These are phyloP conservation scores for Trichogramma pretiosum DNA, from an alignment of 1,140 invertebrate genomes.

Conservation along the genomic window DNA sequence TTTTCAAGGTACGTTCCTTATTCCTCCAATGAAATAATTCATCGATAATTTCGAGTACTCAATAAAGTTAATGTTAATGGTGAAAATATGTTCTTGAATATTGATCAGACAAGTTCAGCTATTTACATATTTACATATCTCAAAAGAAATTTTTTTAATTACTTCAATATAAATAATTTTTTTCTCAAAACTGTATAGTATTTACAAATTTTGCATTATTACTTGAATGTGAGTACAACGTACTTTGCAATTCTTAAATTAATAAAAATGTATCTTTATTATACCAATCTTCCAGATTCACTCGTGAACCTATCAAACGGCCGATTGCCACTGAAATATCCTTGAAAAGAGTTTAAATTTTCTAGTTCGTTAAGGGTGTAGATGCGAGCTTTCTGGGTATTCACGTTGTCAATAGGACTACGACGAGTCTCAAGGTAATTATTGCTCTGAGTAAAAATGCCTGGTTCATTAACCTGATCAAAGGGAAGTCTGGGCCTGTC, in stretches of 20 bases:
- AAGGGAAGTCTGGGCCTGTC: conserved; percentile 33
- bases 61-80: too few relatives aligned
- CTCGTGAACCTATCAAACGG: conserved; percentile 32
- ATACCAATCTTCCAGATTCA: conserved; percentile 40
- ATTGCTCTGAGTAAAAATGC: conserved; percentile 31
- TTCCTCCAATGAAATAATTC: too few relatives aligned
- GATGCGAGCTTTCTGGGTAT: conserved; percentile 28
- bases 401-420: conserved; percentile 27
- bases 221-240: too few relatives aligned
- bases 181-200: too few relatives aligned
- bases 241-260: conserved; percentile 18
- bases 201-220: too few relatives aligned
- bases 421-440: conserved; percentile 35
- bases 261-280: conserved; percentile 14
- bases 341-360: conserved; percentile 33
- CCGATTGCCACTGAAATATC: conserved; percentile 29
- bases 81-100: too few relatives aligned
- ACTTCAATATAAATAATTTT: too few relatives aligned
- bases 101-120: too few relatives aligned
- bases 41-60: too few relatives aligned
- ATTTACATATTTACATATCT: too few relatives aligned
- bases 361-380: conserved; percentile 33
- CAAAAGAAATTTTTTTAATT: too few relatives aligned
- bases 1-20: too few relatives aligned
- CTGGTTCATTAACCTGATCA: conserved; percentile 34